Evolutionary conservation across 2,888 invertebrate species (phyloP).

Genomic region (Ormia ochracea): DNA sequence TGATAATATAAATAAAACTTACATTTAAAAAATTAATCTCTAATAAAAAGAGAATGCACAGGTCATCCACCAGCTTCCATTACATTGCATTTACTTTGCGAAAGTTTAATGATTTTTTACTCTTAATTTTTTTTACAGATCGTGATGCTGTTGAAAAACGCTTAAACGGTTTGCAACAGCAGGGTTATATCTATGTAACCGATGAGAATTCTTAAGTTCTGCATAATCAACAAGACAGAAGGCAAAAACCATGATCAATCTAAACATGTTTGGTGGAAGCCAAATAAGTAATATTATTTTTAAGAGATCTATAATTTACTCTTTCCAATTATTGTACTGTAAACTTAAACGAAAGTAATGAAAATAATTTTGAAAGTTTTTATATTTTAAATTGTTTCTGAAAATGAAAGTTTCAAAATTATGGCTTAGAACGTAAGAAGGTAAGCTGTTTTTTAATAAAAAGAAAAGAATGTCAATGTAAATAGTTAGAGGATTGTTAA

Average conservation of each 20-base stretch:
- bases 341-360: not conserved
- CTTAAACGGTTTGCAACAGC: conserved; percentile 88
- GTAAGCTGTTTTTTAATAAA: not conserved
- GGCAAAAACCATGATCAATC: not conserved
- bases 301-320: not conserved
- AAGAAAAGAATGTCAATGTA: conserved; percentile 16
- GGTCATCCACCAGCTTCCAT: too few species aligned
- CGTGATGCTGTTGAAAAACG: conserved; percentile 98
- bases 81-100: too few species aligned
- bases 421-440: not conserved
- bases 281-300: conserved; percentile 9
- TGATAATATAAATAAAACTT: too few species aligned
- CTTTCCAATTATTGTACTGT: not conserved
- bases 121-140: conserved; percentile 80
- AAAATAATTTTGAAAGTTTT: not conserved
- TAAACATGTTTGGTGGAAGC: not conserved
- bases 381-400: not conserved
- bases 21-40: too few species aligned
- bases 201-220: conserved; percentile 76
- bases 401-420: not conserved
- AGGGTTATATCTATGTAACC: conserved; percentile 84
- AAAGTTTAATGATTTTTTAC: too few species aligned
- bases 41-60: too few species aligned
- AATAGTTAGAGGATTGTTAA: conserved; percentile 26
- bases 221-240: not conserved